Conservation (phyloP, 1,140 invertebrate species). For the Hyles euphorbiae region DNA sequence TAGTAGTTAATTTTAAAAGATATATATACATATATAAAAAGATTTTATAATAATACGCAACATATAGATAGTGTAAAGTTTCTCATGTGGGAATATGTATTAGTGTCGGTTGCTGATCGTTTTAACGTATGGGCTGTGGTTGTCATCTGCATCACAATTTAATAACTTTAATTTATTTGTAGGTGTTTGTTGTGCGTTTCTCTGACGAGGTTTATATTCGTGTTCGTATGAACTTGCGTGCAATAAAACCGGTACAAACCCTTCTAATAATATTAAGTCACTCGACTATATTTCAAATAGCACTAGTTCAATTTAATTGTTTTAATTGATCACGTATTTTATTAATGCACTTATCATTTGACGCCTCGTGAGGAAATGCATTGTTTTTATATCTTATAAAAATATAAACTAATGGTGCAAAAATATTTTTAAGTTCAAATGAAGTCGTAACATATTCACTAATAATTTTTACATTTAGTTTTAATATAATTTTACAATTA, state of each 20-base stretch:
- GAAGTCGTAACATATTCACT: conserved; percentile 14
- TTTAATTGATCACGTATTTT: background rate
- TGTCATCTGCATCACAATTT: conserved; percentile 55
- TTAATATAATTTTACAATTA: conserved; percentile 3
- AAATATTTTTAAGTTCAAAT: conserved; percentile 27
- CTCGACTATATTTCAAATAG: background rate
- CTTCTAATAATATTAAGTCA: conserved; percentile 1
- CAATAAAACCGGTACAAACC: background rate
- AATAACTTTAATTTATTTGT: conserved; percentile 27
- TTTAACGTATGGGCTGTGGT: conserved; percentile 44
- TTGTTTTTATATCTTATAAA: conserved; percentile 2
- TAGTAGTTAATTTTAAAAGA: conserved; percentile 38
- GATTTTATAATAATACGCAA: conserved; percentile 31
- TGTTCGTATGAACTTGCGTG: conserved; percentile 1
- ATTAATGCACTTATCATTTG: conserved; percentile 15
- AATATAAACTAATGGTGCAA: conserved; percentile 43
- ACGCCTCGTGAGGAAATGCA: conserved; percentile 7
- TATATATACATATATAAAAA: conserved; percentile 29
- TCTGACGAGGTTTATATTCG: conserved; percentile 7
- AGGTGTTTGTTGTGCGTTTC: conserved; percentile 9
- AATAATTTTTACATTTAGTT: conserved; percentile 13
- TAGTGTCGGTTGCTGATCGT: too few species aligned
- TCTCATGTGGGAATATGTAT: too few species aligned
- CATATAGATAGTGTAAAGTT: conserved; percentile 5
- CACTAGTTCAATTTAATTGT: background rate